A percentile compares a stretch with the other conserved stretches of the same genome.
These are phyloP conservation scores for Eristalis intricaria DNA, from an alignment of 2,888 invertebrate species.

Conservation along the genomic window DNA sequence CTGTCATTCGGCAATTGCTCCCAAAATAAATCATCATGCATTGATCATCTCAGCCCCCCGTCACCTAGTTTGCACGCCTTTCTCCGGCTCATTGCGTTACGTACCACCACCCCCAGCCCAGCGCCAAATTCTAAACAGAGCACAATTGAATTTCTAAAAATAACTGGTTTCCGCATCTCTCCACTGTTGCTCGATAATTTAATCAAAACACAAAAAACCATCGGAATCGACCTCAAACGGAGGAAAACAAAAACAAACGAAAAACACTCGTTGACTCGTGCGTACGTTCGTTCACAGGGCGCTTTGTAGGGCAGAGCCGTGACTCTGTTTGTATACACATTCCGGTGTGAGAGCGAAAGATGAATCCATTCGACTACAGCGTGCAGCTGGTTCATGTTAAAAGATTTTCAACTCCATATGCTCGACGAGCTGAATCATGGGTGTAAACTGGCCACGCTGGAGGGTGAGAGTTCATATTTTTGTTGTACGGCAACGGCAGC, in stretches of 20 bases:
- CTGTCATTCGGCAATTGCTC: background rate
- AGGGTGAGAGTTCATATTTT: background rate
- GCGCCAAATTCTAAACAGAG: background rate
- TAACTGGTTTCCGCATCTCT: background rate
- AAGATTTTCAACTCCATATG: constrained; percentile 11
- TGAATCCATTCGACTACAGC: background rate
- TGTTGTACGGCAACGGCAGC: background rate
- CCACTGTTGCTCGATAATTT: background rate
- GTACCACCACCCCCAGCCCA: background rate
- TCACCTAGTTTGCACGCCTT: background rate
- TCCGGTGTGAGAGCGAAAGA: background rate
- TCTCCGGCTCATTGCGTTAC: background rate
- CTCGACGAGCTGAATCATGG: background rate
- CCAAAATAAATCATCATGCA: background rate
- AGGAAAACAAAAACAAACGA: background rate
- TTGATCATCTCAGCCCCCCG: background rate
- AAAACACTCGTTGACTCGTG: background rate
- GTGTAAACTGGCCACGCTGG: background rate
- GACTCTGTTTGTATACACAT: background rate
- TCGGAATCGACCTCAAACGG: background rate
- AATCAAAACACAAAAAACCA: constrained; percentile 5
- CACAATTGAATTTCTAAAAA: constrained; percentile 25
- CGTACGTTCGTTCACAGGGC: background rate
- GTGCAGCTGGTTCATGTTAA: background rate
- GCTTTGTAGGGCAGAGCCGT: background rate